Conservation (phyloP, 2,888 invertebrate species). For the Mythimna ferrago region DNA sequence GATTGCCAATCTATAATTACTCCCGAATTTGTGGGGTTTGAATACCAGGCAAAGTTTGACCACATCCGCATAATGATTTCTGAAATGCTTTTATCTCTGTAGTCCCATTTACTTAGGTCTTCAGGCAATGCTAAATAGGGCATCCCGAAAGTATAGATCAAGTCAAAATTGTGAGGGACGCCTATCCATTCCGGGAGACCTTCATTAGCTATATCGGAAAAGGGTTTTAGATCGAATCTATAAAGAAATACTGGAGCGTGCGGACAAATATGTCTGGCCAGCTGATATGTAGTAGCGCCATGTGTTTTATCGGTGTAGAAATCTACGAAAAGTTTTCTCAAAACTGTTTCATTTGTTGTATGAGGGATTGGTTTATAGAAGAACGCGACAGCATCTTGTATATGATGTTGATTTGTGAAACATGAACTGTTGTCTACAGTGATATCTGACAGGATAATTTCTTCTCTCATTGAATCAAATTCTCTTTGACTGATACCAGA, state of each 20-base stretch:
- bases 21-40: slow-evolving; percentile 93
- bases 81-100: slow-evolving; percentile 94
- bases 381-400: slow-evolving; percentile 94
- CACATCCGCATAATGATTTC: slow-evolving; percentile 96
- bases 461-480: slow-evolving; percentile 92
- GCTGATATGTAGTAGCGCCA: slow-evolving; percentile 93
- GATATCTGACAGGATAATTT: slow-evolving; percentile 92
- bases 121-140: slow-evolving; percentile 93
- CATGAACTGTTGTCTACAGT: slow-evolving; percentile 90
- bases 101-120: slow-evolving; percentile 93
- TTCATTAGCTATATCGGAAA: slow-evolving; percentile 91
- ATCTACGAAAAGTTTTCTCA: slow-evolving; percentile 93
- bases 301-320: slow-evolving; percentile 94
- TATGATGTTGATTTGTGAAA: slow-evolving; percentile 92
- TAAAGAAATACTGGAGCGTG: slow-evolving; percentile 92
- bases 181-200: slow-evolving; percentile 94
- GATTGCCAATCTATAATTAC: slow-evolving; percentile 94
- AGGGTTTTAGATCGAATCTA: slow-evolving; percentile 94
- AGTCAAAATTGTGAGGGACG: slow-evolving; percentile 95
- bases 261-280: slow-evolving; percentile 92
- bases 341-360: slow-evolving; percentile 90
- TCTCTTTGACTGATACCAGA: slow-evolving; percentile 91
- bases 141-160: slow-evolving; percentile 95
- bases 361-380: slow-evolving; percentile 94
- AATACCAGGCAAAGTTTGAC: slow-evolving; percentile 94